Evolutionary conservation across 2,888 invertebrate species (phyloP).

Genomic region (Drosophila flavopinicola): DNA sequence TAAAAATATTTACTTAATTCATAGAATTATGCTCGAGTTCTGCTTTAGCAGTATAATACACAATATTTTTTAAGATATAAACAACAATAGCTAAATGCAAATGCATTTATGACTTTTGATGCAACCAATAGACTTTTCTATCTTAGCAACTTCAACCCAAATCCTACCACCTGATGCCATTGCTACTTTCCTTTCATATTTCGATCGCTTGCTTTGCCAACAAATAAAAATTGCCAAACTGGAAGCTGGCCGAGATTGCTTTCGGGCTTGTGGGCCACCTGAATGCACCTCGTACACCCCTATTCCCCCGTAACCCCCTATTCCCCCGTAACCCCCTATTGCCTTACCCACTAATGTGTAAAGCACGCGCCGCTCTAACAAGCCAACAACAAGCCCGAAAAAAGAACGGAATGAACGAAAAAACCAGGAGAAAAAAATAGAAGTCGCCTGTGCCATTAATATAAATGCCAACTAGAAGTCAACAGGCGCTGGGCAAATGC

Average conservation of each 20-base stretch:
- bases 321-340: no score
- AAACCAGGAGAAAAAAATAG: constrained; percentile 11
- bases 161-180: neutral
- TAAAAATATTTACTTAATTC: no score
- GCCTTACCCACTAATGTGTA: no score
- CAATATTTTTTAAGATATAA: no score
- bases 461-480: constrained; percentile 71
- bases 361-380: constrained; percentile 16
- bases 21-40: no score
- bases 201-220: neutral
- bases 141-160: no score
- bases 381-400: constrained; percentile 8
- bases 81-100: no score
- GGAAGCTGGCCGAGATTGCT: neutral
- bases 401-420: constrained; percentile 1
- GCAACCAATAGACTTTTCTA: no score
- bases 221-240: no score
- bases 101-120: no score
- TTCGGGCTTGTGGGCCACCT: constrained; percentile 1
- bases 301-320: neutral
- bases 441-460: constrained; percentile 54
- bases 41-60: no score
- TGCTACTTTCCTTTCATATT: no score
- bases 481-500: constrained; percentile 67
- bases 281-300: neutral